Base-by-base conservation (phyloP, 1,140 invertebrate genomes). In the Drosophila cardini region DNA sequence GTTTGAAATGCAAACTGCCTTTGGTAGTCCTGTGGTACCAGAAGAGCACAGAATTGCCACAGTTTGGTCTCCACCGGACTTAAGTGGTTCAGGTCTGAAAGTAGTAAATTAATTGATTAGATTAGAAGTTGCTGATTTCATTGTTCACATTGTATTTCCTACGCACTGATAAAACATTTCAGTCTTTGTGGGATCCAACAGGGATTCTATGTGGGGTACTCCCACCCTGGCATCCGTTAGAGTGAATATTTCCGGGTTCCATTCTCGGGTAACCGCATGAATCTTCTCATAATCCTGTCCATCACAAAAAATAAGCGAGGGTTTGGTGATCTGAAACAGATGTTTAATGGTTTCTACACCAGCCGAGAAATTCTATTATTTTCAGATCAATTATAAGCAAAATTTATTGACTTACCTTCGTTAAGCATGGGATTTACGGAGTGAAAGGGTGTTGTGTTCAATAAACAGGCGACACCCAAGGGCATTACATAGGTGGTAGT, bases 11-110 rank as follows among this genome's bases (percentile, higher is more conserved):
- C 95, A 94, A 0, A 96, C 96, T 13, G 96, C 96, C 92, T 97
- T 97, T 1, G 96, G 96, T 32, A 95, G 81, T 56, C 96, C 96
- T 45, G 96, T 97, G 3, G 96, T 97, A 9, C 96, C 96, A 63
- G 95, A 96, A 0, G 96, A 94, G 53, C 86, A 93, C 0, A 93
- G 61, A 43, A 94, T 92, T 2, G 90, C 76, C 18, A 89, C 76
- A 4, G 86, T 90, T 65, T 91, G 83, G 13, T 90, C 83, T 0
- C 76, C 76, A 0, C 87, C 90, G 3, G 43, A 53, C 32, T 64
- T 77, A 1, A 91, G 36, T 0, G 53, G 26, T 18, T 85, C 78
- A 2, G 90, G 84, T 13, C 90, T 91, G 7, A 0, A 53, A n/a
- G 32, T 1, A 21, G 2, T 9, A 38, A 5, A 5, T 16, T 4